Evolutionary conservation across 1,140 invertebrate species (phyloP).

Genomic region (Battus philenor): DNA sequence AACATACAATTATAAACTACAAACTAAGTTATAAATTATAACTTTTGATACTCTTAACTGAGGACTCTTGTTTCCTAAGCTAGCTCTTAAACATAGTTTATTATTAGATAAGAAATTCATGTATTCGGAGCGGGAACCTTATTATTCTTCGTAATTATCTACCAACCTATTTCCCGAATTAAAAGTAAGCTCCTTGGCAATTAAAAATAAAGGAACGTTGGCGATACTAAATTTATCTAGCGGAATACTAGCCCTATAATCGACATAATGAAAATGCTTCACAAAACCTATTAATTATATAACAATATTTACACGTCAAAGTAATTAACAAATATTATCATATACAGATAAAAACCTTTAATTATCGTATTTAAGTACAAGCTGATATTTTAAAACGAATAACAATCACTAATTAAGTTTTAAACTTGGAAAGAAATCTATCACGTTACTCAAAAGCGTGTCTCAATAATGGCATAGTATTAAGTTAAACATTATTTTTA

Average conservation of each 20-base stretch:
- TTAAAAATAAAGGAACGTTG: slow-evolving; percentile 12
- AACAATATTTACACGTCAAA: slow-evolving; percentile 16
- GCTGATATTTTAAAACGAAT: slow-evolving; percentile 9
- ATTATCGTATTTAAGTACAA: slow-evolving; percentile 15
- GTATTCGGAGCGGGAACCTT: no score
- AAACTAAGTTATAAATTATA: no score
- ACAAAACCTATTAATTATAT: slow-evolving; percentile 17
- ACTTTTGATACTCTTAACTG: no score
- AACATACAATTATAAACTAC: no score
- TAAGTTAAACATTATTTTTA: slow-evolving; percentile 1
- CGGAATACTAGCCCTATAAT: slow-evolving; percentile 10
- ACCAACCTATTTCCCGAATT: no score
- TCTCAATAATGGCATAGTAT: neutral
- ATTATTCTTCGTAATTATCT: no score
- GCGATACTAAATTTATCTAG: slow-evolving; percentile 12
- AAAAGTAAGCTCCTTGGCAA: neutral
- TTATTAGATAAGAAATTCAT: no score
- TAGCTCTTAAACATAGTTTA: no score
- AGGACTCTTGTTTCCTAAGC: no score
- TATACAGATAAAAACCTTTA: slow-evolving; percentile 16
- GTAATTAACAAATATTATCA: slow-evolving; percentile 15
- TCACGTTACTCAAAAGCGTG: slow-evolving; percentile 5
- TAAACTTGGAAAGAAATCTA: slow-evolving; percentile 12
- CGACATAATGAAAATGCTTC: slow-evolving; percentile 5
- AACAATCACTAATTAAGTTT: slow-evolving; percentile 9